phyloP scores from a whole-genome alignment of 2,797 vertebrate species.

The Coregonus sp. region DNA sequence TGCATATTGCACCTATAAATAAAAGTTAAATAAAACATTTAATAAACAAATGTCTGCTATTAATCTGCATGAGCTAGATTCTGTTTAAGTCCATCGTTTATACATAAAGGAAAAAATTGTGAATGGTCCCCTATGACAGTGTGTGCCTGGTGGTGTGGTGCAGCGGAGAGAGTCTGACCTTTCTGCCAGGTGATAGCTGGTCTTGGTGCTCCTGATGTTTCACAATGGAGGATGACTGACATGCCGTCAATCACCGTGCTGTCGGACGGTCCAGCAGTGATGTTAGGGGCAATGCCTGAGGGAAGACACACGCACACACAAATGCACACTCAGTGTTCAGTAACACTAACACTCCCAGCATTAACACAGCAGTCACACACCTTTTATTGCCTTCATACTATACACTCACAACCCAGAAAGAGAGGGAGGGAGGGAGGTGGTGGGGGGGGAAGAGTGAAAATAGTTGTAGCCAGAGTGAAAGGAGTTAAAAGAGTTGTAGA shows the following conservation, averaged over 20 bases:
- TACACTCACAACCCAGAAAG: constrained; percentile 30
- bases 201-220: constrained; percentile 92
- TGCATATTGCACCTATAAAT: no score
- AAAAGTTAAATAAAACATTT: no score
- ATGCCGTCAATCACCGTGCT: constrained; percentile 96
- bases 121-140: not conserved
- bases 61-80: no score
- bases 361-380: constrained; percentile 52
- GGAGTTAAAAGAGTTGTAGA: no score
- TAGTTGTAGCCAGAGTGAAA: no score
- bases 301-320: constrained; percentile 35
- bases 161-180: constrained; percentile 69
- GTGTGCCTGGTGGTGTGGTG: not conserved
- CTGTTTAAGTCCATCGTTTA: not conserved
- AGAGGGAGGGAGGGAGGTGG: constrained; percentile 2
- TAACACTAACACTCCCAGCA: constrained; percentile 51
- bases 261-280: constrained; percentile 93
- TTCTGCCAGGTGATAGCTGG: constrained; percentile 98
- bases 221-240: constrained; percentile 90
- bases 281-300: constrained; percentile 94
- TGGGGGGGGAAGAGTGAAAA: no score
- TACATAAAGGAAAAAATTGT: no score
- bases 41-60: no score
- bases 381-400: constrained; percentile 22
- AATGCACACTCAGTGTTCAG: constrained; percentile 42